A percentile compares a stretch with the other conserved stretches of the same genome.
Evolutionary conservation across 92 coral and sea anemone species (phyloP).

Genomic region (Palythoa caribaeorum): DNA sequence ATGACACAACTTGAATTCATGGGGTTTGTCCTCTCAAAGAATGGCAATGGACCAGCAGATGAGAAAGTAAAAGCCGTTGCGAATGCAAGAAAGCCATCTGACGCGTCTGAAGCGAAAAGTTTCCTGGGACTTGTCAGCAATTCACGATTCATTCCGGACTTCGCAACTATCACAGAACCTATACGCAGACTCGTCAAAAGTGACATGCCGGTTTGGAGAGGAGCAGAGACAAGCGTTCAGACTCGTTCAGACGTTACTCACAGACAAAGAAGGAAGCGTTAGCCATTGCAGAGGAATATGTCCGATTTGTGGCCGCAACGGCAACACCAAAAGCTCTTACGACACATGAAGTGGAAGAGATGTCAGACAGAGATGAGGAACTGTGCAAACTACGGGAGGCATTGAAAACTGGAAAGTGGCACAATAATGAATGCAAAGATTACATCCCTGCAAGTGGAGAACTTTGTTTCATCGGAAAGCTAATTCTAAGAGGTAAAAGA

Average conservation of each 20-base stretch:
- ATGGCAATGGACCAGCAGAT: conserved; percentile 40
- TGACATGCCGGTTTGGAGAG: conserved; percentile 11
- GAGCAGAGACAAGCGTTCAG: conserved; percentile 27
- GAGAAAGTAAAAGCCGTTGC: conserved; percentile 15
- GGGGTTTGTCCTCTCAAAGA: conserved; percentile 42
- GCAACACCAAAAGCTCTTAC: no score
- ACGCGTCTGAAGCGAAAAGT: conserved; percentile 18
- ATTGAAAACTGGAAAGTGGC: no score
- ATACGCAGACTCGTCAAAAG: conserved; percentile 32
- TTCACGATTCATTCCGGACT: conserved; percentile 34
- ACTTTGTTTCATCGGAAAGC: no score
- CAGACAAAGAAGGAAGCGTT: background rate
- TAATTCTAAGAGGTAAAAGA: no score
- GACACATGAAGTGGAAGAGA: no score
- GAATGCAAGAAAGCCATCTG: conserved; percentile 28
- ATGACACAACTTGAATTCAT: conserved; percentile 24
- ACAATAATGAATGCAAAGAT: no score
- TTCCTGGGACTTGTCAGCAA: conserved; percentile 33
- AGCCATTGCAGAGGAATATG: no score
- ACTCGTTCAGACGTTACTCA: no score
- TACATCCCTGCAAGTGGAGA: no score
- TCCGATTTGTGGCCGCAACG: no score
- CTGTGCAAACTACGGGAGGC: no score
- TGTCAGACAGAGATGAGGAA: no score
- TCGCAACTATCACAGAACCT: conserved; percentile 32